Percentiles rank a stretch among this genome's conserved stretches.
Conservation (phyloP, 2,113 vertebrate genomes). For the Mastomys natalensis region DNA sequence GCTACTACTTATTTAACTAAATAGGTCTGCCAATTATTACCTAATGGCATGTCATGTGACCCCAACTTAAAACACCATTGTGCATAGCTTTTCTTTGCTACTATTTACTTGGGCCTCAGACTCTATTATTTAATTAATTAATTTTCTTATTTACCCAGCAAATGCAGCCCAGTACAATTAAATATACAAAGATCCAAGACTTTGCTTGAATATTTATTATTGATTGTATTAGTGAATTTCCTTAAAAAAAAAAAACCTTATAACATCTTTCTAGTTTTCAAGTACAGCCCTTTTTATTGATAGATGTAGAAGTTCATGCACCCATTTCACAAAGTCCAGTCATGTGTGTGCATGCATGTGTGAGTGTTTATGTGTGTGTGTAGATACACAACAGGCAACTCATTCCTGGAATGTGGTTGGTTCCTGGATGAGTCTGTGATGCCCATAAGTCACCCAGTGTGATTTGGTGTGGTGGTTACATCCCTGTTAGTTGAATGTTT, state of each 20-base stretch:
- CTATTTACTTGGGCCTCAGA: slow-evolving; percentile 38
- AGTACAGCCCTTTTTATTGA: not conserved
- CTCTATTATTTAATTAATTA: slow-evolving; percentile 49
- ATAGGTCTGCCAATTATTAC: slow-evolving; percentile 4
- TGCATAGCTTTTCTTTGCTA: slow-evolving; percentile 3
- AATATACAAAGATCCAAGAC: not conserved
- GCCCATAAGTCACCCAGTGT: not conserved
- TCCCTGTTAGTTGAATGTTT: not conserved
- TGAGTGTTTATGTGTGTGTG: not conserved
- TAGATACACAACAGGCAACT: not conserved
- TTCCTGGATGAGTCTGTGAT: not conserved
- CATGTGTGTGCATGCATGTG: fast-evolving
- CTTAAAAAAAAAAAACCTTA: not conserved
- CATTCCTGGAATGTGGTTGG: not conserved
- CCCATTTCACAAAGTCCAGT: not conserved
- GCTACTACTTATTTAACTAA: slow-evolving; percentile 13
- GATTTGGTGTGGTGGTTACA: not conserved
- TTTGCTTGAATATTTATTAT: slow-evolving; percentile 23
- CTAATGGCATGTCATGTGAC: not conserved
- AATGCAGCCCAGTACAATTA: slow-evolving; percentile 28
- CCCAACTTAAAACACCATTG: not conserved
- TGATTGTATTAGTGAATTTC: slow-evolving; percentile 13
- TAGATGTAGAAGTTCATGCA: not conserved
- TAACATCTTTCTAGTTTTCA: not conserved
- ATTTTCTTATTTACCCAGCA: slow-evolving; percentile 39